Conservation (phyloP, 2,888 invertebrate genomes). For the Campoplex capitator region DNA sequence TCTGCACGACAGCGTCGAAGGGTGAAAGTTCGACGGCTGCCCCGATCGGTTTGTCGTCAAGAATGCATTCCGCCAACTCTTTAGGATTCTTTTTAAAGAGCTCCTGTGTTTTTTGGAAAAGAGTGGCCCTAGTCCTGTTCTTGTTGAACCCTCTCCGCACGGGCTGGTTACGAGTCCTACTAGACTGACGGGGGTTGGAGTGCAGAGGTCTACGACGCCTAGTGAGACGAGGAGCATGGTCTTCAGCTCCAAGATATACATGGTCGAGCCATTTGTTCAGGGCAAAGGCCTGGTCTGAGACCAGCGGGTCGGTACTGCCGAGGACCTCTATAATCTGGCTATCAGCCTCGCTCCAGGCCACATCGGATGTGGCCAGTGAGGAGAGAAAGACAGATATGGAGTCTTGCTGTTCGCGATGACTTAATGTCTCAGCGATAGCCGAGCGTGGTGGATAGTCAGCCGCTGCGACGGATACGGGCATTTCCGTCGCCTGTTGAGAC, state of each 20-base stretch:
- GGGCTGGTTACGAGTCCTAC: too few species aligned
- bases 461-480: background rate
- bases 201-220: background rate
- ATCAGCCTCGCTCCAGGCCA: background rate
- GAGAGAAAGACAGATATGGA: background rate
- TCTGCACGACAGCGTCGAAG: background rate
- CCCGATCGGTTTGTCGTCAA: background rate
- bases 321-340: background rate
- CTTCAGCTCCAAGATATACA: background rate
- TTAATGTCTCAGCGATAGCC: background rate
- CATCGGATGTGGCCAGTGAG: background rate
- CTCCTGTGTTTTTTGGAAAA: background rate
- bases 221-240: background rate
- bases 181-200: too few species aligned
- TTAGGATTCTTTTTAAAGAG: slow-evolving; percentile 9
- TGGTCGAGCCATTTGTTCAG: background rate
- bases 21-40: background rate
- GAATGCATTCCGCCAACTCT: slow-evolving; percentile 3
- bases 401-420: background rate
- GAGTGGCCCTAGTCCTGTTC: background rate
- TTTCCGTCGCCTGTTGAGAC: too few species aligned
- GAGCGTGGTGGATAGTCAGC: background rate
- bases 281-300: background rate
- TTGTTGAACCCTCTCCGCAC: background rate
- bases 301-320: background rate